phyloP scores from a whole-genome alignment of 2,888 invertebrate species.

The Aspidapion aeneum region DNA sequence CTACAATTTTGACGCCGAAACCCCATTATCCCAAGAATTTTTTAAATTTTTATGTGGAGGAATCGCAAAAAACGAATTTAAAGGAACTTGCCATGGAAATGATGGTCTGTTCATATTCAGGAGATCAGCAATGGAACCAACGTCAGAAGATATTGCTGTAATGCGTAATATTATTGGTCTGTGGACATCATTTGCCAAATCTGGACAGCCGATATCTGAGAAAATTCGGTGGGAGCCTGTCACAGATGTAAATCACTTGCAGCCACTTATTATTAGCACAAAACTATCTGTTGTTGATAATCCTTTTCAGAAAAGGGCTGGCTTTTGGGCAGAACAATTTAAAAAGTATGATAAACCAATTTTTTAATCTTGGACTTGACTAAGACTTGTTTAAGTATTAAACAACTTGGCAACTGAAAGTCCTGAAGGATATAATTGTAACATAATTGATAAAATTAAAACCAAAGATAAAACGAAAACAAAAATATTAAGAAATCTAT shows the following conservation, averaged over 20 bases:
- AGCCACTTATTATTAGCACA: neutral
- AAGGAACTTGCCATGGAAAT: neutral
- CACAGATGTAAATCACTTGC: neutral
- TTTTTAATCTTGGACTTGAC: no score
- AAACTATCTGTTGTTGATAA: neutral
- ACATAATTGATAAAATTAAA: no score
- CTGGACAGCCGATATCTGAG: neutral
- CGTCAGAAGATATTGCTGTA: neutral
- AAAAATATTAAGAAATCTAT: no score
- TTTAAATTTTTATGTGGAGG: neutral
- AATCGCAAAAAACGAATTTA: neutral
- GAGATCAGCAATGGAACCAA: neutral
- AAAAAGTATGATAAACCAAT: no score
- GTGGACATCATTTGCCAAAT: neutral
- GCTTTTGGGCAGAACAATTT: neutral
- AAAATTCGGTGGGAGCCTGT: neutral
- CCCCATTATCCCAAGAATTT: neutral
- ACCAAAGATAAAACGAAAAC: no score
- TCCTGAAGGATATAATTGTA: no score
- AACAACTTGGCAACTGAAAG: no score
- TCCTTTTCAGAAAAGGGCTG: neutral
- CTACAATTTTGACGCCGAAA: conserved; percentile 5
- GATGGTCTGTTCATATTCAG: neutral
- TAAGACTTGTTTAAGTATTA: no score
- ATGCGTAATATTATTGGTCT: neutral